Percentiles rank a stretch among this genome's conserved stretches.
Evolutionary conservation across 2,113 vertebrate species (phyloP).

Genomic region (Thunnus maccoyii): DNA sequence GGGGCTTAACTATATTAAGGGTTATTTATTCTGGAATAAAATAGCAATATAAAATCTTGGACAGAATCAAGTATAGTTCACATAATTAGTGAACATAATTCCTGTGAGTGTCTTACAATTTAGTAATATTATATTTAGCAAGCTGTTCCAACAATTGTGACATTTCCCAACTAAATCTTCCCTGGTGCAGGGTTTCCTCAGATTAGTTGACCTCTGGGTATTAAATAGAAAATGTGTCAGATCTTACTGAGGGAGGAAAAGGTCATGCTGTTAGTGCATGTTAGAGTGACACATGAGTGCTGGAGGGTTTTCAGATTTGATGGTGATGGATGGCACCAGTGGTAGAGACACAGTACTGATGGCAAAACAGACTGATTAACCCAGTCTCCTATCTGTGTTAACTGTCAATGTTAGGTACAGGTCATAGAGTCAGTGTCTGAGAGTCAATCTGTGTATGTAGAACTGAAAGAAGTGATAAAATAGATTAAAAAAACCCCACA

Average conservation of each 20-base stretch:
- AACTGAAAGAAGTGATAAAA: not conserved
- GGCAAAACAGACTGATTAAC: slow-evolving; percentile 10
- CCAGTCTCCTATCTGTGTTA: slow-evolving; percentile 3
- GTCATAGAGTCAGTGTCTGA: slow-evolving; percentile 1
- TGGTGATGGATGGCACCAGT: slow-evolving; percentile 32
- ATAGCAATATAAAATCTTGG: too few species aligned
- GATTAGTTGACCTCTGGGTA: slow-evolving; percentile 16
- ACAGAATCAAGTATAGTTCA: too few species aligned
- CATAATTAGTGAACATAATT: too few species aligned
- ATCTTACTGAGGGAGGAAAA: not conserved
- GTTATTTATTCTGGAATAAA: too few species aligned
- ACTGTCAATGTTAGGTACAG: slow-evolving; percentile 9
- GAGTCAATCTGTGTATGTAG: not conserved
- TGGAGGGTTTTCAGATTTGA: slow-evolving; percentile 9
- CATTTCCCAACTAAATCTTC: too few species aligned
- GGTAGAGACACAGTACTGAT: slow-evolving; percentile 6
- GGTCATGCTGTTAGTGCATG: slow-evolving; percentile 32
- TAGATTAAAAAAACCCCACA: too few species aligned
- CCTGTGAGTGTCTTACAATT: too few species aligned
- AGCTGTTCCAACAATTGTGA: too few species aligned
- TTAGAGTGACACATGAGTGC: slow-evolving; percentile 20
- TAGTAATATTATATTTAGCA: too few species aligned
- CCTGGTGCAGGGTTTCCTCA: not conserved
- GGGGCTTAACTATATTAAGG: not conserved
- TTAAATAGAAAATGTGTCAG: slow-evolving; percentile 36